Evolutionary conservation across 2,888 invertebrate species (phyloP).

Genomic region (Cepaea hortensis): DNA sequence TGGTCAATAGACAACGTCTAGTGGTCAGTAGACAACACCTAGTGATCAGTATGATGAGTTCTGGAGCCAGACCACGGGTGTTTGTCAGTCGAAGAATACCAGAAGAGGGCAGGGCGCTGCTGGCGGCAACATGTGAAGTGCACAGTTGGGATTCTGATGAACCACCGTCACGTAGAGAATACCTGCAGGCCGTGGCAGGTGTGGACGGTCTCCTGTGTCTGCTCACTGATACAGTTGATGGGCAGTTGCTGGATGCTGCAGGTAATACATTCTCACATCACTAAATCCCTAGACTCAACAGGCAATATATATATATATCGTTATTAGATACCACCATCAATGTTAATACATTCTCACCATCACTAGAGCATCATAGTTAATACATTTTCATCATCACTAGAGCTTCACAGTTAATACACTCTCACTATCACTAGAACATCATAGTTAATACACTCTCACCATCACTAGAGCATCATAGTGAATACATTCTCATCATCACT

Average conservation of each 20-base stretch:
- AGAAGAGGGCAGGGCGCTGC: constrained; percentile 61
- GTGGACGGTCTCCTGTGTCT: constrained; percentile 88
- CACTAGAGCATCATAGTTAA: no score
- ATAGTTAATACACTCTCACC: no score
- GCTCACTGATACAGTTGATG: constrained; percentile 89
- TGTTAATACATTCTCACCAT: no score
- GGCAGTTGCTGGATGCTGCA: constrained; percentile 83
- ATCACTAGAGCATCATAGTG: no score
- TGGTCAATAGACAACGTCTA: background rate
- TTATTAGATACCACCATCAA: no score
- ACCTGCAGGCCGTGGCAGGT: constrained; percentile 84
- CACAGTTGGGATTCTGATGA: constrained; percentile 70
- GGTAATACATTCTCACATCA: constrained; percentile 76
- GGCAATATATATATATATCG: no score
- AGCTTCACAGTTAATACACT: no score
- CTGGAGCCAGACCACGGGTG: constrained; percentile 58
- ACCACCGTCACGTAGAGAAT: constrained; percentile 79
- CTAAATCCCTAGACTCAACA: no score
- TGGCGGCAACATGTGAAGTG: constrained; percentile 63
- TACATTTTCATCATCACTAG: no score
- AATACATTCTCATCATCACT: no score
- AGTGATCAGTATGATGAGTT: constrained; percentile 24
- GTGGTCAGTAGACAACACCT: background rate
- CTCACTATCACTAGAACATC: no score
- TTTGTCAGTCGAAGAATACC: constrained; percentile 72